A percentile compares a stretch with the other conserved stretches of the same genome.
Conservation (phyloP, 2,888 invertebrate genomes). For the Drosophila vallismaia region DNA sequence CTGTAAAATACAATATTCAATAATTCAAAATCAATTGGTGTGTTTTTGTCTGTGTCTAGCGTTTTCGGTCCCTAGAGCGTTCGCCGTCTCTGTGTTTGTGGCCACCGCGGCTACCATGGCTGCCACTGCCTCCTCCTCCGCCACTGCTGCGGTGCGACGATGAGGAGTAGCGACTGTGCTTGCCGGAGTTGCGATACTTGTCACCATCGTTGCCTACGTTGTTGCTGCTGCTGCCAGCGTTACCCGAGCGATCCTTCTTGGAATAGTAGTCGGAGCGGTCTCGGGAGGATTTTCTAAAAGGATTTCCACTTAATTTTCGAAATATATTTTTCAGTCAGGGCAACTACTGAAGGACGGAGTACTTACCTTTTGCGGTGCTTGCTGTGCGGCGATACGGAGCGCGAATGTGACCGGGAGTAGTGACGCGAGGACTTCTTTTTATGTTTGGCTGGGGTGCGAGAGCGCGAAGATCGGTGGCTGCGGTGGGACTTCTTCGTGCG, state of each 20-base stretch:
- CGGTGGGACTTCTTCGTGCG: constrained; percentile 78
- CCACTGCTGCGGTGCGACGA: constrained; percentile 76
- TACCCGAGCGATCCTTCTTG: constrained; percentile 70
- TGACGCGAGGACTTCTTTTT: constrained; percentile 82
- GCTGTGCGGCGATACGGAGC: constrained; percentile 83
- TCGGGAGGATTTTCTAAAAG: constrained; percentile 64
- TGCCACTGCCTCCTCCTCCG: constrained; percentile 44
- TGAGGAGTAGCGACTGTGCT: constrained; percentile 80
- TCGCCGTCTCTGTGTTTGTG: constrained; percentile 81
- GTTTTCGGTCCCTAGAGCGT: constrained; percentile 81
- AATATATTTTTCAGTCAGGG: too few species aligned
- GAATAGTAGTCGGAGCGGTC: constrained; percentile 81
- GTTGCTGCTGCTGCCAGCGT: constrained; percentile 48
- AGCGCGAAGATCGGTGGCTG: constrained; percentile 66
- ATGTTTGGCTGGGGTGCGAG: constrained; percentile 79
- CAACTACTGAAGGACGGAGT: neutral
- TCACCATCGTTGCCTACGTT: constrained; percentile 69
- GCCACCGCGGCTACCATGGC: constrained; percentile 61
- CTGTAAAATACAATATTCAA: constrained; percentile 30
- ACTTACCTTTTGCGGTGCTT: constrained; percentile 83
- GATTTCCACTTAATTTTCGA: neutral
- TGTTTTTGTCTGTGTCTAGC: constrained; percentile 55
- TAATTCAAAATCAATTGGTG: constrained; percentile 20
- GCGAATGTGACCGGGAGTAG: constrained; percentile 82
- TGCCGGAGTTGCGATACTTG: constrained; percentile 78